phyloP scores from a whole-genome alignment of 2,888 invertebrate species.

The Caenorhabditis becei region DNA sequence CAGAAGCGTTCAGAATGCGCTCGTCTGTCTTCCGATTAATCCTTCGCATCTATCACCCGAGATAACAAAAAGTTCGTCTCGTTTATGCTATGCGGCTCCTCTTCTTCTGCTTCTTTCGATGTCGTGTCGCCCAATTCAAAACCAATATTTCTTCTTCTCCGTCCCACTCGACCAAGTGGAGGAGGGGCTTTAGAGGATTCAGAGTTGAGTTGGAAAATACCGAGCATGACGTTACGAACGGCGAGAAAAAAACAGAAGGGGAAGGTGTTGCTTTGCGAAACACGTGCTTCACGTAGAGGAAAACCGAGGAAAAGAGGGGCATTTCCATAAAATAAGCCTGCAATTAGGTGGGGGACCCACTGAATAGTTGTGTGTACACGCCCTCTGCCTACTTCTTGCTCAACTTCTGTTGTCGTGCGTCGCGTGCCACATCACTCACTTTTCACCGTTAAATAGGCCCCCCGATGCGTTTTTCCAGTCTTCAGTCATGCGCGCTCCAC shows the following conservation, averaged over 20 bases:
- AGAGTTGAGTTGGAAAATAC: constrained; percentile 22
- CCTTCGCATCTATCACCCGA: constrained; percentile 8
- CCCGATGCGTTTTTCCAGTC: constrained; percentile 31
- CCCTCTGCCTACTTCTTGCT: constrained; percentile 8
- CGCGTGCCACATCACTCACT: constrained; percentile 52
- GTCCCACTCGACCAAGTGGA: neutral
- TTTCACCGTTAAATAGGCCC: constrained; percentile 50
- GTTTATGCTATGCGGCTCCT: neutral
- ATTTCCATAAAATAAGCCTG: constrained; percentile 54
- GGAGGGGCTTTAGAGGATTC: constrained; percentile 44
- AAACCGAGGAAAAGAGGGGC: constrained; percentile 2
- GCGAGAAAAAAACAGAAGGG: constrained; percentile 6
- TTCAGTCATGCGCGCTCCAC: constrained; percentile 26
- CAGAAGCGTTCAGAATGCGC: no score
- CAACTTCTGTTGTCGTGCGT: constrained; percentile 8
- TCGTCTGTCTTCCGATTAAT: constrained; percentile 7
- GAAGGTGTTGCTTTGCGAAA: neutral
- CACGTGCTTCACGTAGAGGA: neutral
- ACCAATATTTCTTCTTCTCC: constrained; percentile 48
- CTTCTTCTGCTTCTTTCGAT: constrained; percentile 2
- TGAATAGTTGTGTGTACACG: constrained; percentile 31
- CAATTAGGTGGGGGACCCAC: constrained; percentile 48
- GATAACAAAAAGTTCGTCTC: constrained; percentile 17
- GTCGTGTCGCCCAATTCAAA: constrained; percentile 39
- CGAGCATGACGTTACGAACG: neutral